phyloP scores from a whole-genome alignment of 2,797 vertebrate genomes.

The Catharus ustulatus region DNA sequence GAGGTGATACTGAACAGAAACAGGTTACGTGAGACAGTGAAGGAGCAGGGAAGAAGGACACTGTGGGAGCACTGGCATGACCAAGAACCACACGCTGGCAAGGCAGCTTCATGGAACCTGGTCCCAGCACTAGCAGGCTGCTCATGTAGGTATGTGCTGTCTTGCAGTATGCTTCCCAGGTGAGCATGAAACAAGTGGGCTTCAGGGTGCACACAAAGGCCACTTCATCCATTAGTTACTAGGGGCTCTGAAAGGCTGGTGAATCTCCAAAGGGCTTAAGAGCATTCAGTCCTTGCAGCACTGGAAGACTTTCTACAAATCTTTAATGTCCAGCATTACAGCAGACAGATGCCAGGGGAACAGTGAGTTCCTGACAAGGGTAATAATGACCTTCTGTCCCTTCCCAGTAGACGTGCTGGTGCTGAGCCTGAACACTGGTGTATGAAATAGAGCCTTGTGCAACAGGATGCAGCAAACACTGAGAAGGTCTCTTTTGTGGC shows the following conservation, averaged over 20 bases:
- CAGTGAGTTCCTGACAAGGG: not conserved
- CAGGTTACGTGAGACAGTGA: not conserved
- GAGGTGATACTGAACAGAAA: not conserved
- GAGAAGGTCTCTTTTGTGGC: not conserved
- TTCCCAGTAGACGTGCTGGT: not conserved
- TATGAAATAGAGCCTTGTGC: not conserved
- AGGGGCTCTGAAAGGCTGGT: not conserved
- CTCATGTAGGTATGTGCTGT: not conserved
- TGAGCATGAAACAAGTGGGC: not conserved
- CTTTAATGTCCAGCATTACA: not conserved
- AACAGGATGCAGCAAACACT: not conserved
- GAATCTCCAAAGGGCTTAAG: not conserved
- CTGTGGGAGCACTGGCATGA: not conserved
- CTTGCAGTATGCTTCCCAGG: not conserved
- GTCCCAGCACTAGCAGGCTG: not conserved
- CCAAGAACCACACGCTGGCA: not conserved
- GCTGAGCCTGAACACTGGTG: not conserved
- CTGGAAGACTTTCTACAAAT: not conserved
- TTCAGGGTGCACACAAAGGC: not conserved
- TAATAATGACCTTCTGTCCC: not conserved
- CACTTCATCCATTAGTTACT: not conserved
- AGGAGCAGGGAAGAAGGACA: not conserved
- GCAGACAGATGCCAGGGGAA: not conserved
- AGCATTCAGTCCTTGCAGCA: not conserved
- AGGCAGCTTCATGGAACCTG: not conserved